These are phyloP conservation scores for Hyalella azteca DNA, from an alignment of 2,888 invertebrate genomes.

Conservation along the genomic window DNA sequence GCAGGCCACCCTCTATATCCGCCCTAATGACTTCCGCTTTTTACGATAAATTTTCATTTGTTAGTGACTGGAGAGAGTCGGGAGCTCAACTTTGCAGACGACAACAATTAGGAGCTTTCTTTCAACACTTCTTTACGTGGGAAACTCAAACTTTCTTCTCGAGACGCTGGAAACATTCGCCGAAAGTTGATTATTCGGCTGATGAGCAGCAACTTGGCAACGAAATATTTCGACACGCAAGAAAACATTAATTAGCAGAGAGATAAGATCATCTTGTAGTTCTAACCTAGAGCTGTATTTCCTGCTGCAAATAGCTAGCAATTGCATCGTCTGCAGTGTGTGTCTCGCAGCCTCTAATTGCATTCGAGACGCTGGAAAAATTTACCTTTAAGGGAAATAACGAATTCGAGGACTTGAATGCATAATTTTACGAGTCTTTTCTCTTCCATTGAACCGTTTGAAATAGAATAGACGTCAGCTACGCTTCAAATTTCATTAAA, in stretches of 20 bases:
- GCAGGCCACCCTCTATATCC: not conserved
- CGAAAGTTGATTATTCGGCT: slow-evolving; percentile 29
- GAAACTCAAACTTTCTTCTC: slow-evolving; percentile 26
- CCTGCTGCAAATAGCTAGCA: too few species aligned
- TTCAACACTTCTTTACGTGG: slow-evolving; percentile 8
- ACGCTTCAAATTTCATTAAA: too few species aligned
- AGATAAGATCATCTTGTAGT: not conserved
- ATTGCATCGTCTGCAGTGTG: too few species aligned
- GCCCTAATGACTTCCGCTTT: slow-evolving; percentile 32
- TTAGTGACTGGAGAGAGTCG: not conserved
- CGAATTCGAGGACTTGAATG: too few species aligned
- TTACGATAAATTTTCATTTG: slow-evolving; percentile 23
- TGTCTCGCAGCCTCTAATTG: too few species aligned
- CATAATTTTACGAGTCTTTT: too few species aligned
- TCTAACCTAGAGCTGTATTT: too few species aligned
- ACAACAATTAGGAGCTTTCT: slow-evolving; percentile 24
- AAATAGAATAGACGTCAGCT: too few species aligned
- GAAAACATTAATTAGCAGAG: not conserved
- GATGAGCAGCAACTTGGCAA: slow-evolving; percentile 11
- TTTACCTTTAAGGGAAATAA: too few species aligned
- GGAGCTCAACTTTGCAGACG: slow-evolving; percentile 25
- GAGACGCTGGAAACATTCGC: slow-evolving; percentile 10
- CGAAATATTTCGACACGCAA: slow-evolving; percentile 11
- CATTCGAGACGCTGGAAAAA: too few species aligned
- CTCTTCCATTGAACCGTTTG: too few species aligned